Evolutionary conservation across 2,888 invertebrate species (phyloP).

Genomic region (Stenurella melanura): DNA sequence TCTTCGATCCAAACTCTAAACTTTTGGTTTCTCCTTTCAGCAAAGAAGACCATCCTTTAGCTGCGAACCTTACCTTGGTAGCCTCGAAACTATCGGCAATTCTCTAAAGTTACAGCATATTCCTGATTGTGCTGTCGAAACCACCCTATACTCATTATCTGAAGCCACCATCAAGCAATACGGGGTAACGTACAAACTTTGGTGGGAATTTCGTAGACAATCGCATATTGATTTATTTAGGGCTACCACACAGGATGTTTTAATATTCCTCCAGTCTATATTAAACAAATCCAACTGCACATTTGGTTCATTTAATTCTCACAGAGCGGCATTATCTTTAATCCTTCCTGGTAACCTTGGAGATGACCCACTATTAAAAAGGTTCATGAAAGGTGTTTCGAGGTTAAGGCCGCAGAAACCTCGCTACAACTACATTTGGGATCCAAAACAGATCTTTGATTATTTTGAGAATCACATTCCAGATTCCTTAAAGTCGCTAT

Average conservation of each 20-base stretch:
- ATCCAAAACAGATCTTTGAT: conserved; percentile 1
- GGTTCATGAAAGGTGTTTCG: background rate
- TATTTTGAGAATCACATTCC: background rate
- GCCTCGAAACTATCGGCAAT: conserved; percentile 21
- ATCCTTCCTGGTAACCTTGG: conserved; percentile 32
- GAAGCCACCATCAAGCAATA: no score
- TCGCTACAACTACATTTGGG: background rate
- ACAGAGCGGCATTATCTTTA: conserved; percentile 41
- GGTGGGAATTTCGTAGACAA: no score
- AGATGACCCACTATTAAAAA: background rate
- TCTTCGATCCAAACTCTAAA: conserved; percentile 43
- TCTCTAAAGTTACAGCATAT: no score
- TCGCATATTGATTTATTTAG: no score
- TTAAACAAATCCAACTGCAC: background rate
- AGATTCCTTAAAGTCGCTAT: background rate
- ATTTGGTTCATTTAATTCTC: conserved; percentile 38
- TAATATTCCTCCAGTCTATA: conserved; percentile 37
- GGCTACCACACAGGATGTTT: background rate
- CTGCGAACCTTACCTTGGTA: conserved; percentile 45
- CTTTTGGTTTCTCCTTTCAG: conserved; percentile 47
- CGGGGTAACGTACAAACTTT: no score
- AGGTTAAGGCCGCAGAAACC: background rate
- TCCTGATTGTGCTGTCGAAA: no score
- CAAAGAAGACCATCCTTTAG: conserved; percentile 38
- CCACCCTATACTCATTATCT: no score